These are phyloP conservation scores for Colostygia pectinataria DNA, from an alignment of 2,888 invertebrate species.

Conservation along the genomic window DNA sequence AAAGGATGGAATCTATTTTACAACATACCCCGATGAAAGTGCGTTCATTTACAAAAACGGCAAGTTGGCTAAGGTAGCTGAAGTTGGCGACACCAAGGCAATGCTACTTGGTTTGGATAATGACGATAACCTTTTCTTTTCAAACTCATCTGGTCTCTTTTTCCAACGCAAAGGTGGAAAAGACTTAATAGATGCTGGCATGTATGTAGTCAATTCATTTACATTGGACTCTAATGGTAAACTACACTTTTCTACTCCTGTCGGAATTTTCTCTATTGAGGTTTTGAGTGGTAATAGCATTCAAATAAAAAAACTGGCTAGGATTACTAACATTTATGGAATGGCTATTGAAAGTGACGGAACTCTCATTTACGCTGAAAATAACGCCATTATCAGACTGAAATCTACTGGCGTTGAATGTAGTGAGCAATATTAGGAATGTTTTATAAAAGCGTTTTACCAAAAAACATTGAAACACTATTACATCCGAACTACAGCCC, in stretches of 20 bases:
- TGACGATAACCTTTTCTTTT: conserved; percentile 40
- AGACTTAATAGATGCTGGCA: conserved; percentile 21
- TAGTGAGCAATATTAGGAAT: conserved; percentile 16
- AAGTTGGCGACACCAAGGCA: conserved; percentile 37
- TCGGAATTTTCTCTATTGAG: conserved; percentile 37
- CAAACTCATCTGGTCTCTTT: conserved; percentile 50
- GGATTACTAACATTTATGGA: conserved; percentile 38
- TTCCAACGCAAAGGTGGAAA: conserved; percentile 29
- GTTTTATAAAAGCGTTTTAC: too few species aligned
- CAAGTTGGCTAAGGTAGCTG: conserved; percentile 32
- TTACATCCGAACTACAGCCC: too few species aligned
- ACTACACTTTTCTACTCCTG: conserved; percentile 43
- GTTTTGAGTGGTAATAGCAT: conserved; percentile 3
- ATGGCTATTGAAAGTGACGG: conserved; percentile 42
- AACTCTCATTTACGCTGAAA: conserved; percentile 43
- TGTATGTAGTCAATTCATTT: conserved; percentile 40
- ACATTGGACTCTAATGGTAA: conserved; percentile 43
- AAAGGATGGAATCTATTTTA: conserved; percentile 59
- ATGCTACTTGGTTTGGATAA: conserved; percentile 45
- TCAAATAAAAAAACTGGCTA: conserved; percentile 28
- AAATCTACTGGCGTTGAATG: conserved; percentile 35
- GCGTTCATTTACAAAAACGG: conserved; percentile 42
- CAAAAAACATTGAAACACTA: too few species aligned
- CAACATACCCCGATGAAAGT: conserved; percentile 50
- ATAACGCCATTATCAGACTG: conserved; percentile 42